Percentiles rank a stretch among this genome's conserved stretches.
Evolutionary conservation across 92 coral and sea anemone species (phyloP).

Genomic region (Epizoanthus scotinus): DNA sequence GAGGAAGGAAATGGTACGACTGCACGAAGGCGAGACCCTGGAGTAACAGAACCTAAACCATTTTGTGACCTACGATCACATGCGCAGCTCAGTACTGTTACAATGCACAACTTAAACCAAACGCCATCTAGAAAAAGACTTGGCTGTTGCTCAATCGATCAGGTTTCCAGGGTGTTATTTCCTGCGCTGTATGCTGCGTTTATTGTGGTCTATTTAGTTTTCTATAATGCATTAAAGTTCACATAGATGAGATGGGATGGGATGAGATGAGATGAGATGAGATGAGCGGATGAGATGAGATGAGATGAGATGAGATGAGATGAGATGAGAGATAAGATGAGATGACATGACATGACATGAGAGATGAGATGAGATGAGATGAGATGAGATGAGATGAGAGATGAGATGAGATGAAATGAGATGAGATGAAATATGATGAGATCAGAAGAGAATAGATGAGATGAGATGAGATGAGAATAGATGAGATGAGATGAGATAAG

Average conservation of each 20-base stretch:
- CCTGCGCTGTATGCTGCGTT: conserved; percentile 16
- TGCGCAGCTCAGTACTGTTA: neutral
- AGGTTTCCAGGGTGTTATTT: conserved; percentile 25
- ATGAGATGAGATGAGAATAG: too few species aligned
- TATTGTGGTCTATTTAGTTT: neutral
- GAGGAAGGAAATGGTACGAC: conserved; percentile 4
- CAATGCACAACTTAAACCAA: neutral
- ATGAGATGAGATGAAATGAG: too few species aligned
- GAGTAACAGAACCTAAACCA: neutral
- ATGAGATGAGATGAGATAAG: too few species aligned
- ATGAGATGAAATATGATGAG: too few species aligned
- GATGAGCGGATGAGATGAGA: too few species aligned
- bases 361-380: too few species aligned
- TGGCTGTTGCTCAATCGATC: conserved; percentile 3
- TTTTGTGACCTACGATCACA: neutral
- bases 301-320: too few species aligned
- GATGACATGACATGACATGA: too few species aligned
- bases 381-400: too few species aligned
- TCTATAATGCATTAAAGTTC: conserved; percentile 1
- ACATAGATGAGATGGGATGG: neutral
- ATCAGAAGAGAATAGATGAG: too few species aligned
- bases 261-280: too few species aligned
- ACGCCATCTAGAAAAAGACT: neutral
- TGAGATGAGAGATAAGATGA: too few species aligned
- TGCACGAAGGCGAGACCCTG: conserved; percentile 5